Conservation (phyloP, 1,140 invertebrate genomes). For the Drosophila arawakana region DNA sequence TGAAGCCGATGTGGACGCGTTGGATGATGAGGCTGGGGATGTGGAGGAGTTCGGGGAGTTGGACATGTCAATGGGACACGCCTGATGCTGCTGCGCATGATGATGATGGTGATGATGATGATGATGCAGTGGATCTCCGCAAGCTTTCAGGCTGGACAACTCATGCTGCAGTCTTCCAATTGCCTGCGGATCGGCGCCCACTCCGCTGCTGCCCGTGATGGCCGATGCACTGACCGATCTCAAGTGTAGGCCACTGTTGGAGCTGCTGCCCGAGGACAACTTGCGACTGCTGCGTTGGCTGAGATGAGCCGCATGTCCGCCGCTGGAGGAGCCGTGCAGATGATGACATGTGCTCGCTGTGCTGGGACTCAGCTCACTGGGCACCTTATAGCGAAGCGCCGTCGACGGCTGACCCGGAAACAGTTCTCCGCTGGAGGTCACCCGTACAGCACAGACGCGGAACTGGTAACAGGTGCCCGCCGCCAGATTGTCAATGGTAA, state of each 20-base stretch:
- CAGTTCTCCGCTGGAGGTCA: conserved; percentile 86
- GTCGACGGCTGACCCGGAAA: conserved; percentile 89
- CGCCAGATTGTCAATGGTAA: conserved; percentile 88
- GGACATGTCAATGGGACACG: conserved; percentile 27
- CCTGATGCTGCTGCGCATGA: conserved; percentile 59
- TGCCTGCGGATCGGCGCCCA: conserved; percentile 56
- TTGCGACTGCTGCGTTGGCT: conserved; percentile 72
- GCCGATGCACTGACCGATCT: conserved; percentile 78
- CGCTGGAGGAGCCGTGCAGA: conserved; percentile 43
- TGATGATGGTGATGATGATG: conserved; percentile 83
- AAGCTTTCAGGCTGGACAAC: conserved; percentile 66
- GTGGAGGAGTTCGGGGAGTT: not conserved
- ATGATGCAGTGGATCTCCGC: conserved; percentile 76
- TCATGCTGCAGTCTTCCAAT: conserved; percentile 71
- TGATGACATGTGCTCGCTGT: conserved; percentile 45
- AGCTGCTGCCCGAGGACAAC: conserved; percentile 45
- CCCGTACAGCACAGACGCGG: conserved; percentile 90
- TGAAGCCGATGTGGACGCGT: conserved; percentile 4
- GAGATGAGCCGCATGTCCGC: conserved; percentile 4
- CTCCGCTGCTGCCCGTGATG: conserved; percentile 66
- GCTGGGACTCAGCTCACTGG: conserved; percentile 62
- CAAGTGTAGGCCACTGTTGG: conserved; percentile 50
- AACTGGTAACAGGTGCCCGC: conserved; percentile 89
- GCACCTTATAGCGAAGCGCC: conserved; percentile 84
- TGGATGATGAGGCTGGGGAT: not conserved